Evolutionary conservation across 2,113 vertebrate species (phyloP).

Genomic region (Microcebus griseorufus): DNA sequence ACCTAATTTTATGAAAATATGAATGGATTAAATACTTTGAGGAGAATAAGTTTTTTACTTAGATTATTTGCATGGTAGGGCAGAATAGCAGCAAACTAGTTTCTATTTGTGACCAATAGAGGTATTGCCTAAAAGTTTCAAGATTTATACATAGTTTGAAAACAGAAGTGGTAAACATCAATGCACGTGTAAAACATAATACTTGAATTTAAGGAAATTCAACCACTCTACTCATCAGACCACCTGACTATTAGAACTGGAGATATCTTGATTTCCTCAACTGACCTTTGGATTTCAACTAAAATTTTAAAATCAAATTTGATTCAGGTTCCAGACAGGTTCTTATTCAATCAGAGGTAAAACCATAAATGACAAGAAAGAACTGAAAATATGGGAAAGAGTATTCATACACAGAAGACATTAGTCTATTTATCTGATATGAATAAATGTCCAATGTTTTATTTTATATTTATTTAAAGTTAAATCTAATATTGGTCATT

Average conservation of each 20-base stretch:
- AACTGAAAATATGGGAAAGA: not conserved
- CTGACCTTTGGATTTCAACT: not conserved
- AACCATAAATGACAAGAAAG: not conserved
- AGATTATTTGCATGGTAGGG: not conserved
- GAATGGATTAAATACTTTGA: not conserved
- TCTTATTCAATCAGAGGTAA: not conserved
- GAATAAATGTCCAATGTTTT: not conserved
- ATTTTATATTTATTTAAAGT: not conserved
- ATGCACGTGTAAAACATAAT: not conserved
- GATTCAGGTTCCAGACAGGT: not conserved
- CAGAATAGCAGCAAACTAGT: not conserved
- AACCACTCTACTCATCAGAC: not conserved
- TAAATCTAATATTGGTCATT: not conserved
- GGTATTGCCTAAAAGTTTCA: not conserved
- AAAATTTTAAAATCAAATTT: not conserved
- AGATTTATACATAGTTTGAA: not conserved
- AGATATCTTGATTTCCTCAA: not conserved
- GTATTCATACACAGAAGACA: not conserved
- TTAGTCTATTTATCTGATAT: not conserved
- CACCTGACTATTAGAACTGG: not conserved
- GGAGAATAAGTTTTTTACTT: not conserved
- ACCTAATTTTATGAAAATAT: conserved; percentile 15
- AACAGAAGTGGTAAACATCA: not conserved
- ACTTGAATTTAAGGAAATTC: not conserved
- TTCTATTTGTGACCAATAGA: not conserved